Evolutionary conservation across 64 coral and sea anemone species (phyloP), one percentile per base, ranked within the genome.

Genomic region (Trachythela sp.): DNA sequence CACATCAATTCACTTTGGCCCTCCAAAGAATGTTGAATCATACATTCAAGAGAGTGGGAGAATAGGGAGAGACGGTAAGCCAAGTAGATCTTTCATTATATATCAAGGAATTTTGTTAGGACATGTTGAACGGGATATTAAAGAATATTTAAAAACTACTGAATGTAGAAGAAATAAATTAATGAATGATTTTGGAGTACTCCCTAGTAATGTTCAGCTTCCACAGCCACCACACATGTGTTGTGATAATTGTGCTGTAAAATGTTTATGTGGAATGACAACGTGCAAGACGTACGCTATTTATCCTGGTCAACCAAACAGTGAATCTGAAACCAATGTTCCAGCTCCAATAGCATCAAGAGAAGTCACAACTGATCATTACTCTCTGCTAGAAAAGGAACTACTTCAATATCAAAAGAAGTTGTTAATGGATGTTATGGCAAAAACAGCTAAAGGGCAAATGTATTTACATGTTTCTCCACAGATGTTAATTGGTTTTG

Each of bases 221-320:
- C 32, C 75, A 42, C 31, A 42, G 13, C 89, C 56, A 50, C n/a
- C 26, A 13, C 86, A 94, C 77, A 52, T 84, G 7, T 94, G 88
- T 48, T 94, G 93, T 86, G 93, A 94, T 52, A 94, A 91, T 42
- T 94, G 93, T 91, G 83, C 93, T 8, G 24, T 41, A 35, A 35
- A 34, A 26, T 94, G 93, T 26, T 70, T 88, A 75, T 94, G 92
- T 85, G 41, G 72, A 84, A 17, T 83, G 41, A 4, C 37, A n/a
- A 51, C 70, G 8, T 94, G 77, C 88, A 35, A 15, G 38, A 85
- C 37, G 26, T 85, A 37, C 52, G 40, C 88, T 45, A n/a, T 29
- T 4, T 90, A 67, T 85, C 91, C 86, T 88, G 9, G 40, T 39
- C 13, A 6, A 9, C 24, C 67, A 83, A 13, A 0, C 18, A 58